Percentiles rank a stretch among this genome's conserved stretches.
Evolutionary conservation across 2,113 vertebrate genomes (phyloP).

Genomic region (Tinamus guttatus): DNA sequence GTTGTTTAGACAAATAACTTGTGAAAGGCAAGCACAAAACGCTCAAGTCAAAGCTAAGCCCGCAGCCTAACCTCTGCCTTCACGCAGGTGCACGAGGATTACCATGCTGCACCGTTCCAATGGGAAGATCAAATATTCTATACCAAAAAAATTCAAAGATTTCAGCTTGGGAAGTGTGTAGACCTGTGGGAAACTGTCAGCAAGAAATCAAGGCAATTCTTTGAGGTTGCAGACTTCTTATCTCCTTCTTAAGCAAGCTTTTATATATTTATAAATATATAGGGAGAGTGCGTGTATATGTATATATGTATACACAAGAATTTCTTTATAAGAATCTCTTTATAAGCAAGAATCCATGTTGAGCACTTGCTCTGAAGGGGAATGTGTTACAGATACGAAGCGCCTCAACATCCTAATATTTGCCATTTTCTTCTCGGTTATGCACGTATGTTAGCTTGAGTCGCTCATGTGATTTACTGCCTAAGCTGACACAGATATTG

Average conservation of each 20-base stretch:
- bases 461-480: not conserved
- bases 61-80: not conserved
- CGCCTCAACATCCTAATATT: accelerated
- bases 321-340: not conserved
- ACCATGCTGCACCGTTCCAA: accelerated
- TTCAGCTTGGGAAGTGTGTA: accelerated
- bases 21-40: accelerated
- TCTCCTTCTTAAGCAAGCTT: accelerated
- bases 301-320: too few species aligned
- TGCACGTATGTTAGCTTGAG: accelerated
- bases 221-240: not conserved
- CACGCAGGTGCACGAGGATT: too few species aligned
- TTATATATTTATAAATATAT: too few species aligned
- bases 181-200: not conserved
- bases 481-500: accelerated
- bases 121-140: accelerated
- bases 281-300: too few species aligned
- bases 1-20: accelerated
- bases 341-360: accelerated
- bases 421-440: not conserved
- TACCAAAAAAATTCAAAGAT: not conserved
- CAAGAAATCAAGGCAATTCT: not conserved
- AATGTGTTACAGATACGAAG: accelerated
- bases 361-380: accelerated
- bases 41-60: not conserved